A percentile compares a stretch with the other conserved stretches of the same genome.
Evolutionary conservation across 2,113 vertebrate genomes (phyloP).

Genomic region (Rhinogobius similis): DNA sequence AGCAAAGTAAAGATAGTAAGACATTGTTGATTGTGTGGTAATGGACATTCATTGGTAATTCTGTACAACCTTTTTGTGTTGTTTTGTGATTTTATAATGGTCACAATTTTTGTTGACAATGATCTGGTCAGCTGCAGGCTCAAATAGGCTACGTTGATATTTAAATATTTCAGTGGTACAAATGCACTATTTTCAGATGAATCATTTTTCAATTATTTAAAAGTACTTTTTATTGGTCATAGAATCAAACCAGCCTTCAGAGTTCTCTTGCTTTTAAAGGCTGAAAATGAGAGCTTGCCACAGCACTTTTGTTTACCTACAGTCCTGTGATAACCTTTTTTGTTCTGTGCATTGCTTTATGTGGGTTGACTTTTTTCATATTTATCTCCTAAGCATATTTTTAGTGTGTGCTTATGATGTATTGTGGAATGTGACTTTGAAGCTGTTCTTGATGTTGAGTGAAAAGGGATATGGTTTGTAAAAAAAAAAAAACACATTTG

Average conservation of each 20-base stretch:
- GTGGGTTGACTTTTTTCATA: background rate
- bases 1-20: background rate
- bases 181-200: background rate
- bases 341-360: background rate
- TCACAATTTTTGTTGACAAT: background rate
- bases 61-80: background rate
- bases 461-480: conserved; percentile 30
- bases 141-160: background rate
- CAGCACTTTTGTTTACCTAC: conserved; percentile 34
- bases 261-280: background rate
- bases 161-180: background rate
- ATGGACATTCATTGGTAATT: background rate
- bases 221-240: background rate
- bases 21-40: background rate
- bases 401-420: conserved; percentile 7
- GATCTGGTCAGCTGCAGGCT: background rate
- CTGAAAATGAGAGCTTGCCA: conserved; percentile 12
- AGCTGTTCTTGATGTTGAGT: conserved; percentile 11
- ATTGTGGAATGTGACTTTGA: conserved; percentile 30
- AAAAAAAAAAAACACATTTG: background rate
- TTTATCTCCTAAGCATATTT: conserved; percentile 3
- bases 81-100: background rate
- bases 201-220: background rate
- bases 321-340: conserved; percentile 6
- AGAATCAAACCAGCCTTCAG: too few species aligned